Evolutionary conservation across 1,140 invertebrate species (phyloP).

Genomic region (Calephelis virginiensis): DNA sequence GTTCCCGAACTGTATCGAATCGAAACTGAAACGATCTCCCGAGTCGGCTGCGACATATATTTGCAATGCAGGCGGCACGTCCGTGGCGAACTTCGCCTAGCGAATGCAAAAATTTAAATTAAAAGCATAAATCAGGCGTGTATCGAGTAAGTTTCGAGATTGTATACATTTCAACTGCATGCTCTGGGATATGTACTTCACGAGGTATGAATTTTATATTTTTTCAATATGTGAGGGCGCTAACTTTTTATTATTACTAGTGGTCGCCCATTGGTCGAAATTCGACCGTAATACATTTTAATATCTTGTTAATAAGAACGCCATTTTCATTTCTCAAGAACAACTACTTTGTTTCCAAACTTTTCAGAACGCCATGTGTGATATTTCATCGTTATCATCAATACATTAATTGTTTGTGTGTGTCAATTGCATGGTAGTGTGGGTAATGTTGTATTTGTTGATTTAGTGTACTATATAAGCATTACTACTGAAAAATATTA

Average conservation of each 20-base stretch:
- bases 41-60: conserved; percentile 65
- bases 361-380: too few species aligned
- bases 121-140: conserved; percentile 77
- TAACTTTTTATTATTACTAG: neutral
- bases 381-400: too few species aligned
- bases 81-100: conserved; percentile 69
- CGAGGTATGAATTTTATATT: conserved; percentile 39
- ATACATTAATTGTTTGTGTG: too few species aligned
- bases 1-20: conserved; percentile 70
- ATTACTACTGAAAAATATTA: too few species aligned
- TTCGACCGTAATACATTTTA: too few species aligned
- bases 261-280: too few species aligned
- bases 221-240: conserved; percentile 4
- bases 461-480: too few species aligned
- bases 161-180: conserved; percentile 69
- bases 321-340: too few species aligned
- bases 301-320: too few species aligned
- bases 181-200: conserved; percentile 48
- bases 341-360: too few species aligned
- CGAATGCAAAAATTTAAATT: conserved; percentile 79
- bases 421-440: too few species aligned
- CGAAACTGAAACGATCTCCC: conserved; percentile 62
- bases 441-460: too few species aligned
- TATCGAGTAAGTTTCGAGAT: conserved; percentile 76
- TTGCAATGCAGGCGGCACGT: conserved; percentile 74